Conservation (phyloP, 2,113 vertebrate genomes). For the Rattus norvegicus region DNA sequence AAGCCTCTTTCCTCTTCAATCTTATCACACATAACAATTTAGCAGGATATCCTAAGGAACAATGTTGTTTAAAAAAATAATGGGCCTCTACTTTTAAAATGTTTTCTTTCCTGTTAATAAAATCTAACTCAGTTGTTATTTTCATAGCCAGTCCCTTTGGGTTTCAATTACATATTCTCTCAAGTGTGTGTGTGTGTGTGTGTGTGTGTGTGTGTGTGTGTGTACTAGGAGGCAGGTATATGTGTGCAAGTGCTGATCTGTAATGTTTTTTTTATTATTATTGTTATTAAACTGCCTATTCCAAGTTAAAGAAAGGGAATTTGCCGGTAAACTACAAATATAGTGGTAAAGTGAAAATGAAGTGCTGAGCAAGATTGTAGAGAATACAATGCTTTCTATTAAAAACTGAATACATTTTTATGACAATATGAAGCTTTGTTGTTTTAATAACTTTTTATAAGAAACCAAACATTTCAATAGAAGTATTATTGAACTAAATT, state of each 20-base stretch:
- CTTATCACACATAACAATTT: constrained; percentile 79
- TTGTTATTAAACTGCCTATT: constrained; percentile 37
- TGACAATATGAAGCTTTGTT: neutral
- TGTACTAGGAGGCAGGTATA: neutral
- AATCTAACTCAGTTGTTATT: constrained; percentile 76
- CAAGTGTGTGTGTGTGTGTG: neutral
- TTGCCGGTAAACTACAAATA: neutral
- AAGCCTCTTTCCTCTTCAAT: constrained; percentile 46
- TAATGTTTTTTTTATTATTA: constrained; percentile 1
- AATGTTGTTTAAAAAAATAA: constrained; percentile 75
- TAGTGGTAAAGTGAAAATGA: neutral
- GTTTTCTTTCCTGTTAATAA: constrained; percentile 82
- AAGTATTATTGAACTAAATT: neutral
- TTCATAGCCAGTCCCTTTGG: constrained; percentile 73
- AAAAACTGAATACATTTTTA: neutral
- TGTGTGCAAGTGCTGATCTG: neutral
- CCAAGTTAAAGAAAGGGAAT: constrained; percentile 15
- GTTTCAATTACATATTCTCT: constrained; percentile 67
- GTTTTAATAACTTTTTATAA: constrained; percentile 6
- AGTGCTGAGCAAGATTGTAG: neutral
- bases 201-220: neutral
- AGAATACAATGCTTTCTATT: neutral
- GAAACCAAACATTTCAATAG: neutral
- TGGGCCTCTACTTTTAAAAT: constrained; percentile 72
- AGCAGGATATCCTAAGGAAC: constrained; percentile 82